Evolutionary conservation across 1,140 invertebrate genomes (phyloP), one percentile per base, ranked within the genome.

Genomic region (Drosophila ercepeae): DNA sequence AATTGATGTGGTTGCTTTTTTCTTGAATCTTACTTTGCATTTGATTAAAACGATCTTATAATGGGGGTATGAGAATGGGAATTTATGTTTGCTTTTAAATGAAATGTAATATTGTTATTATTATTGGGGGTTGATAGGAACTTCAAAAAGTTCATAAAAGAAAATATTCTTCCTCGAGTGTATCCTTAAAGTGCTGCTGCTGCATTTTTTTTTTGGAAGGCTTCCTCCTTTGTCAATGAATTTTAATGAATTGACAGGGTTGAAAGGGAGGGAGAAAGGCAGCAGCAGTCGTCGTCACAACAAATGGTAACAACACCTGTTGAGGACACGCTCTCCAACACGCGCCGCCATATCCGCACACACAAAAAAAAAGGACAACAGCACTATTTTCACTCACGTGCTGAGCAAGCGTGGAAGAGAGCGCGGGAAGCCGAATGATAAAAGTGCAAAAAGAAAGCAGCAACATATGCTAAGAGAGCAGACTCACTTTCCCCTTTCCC

Each of bases 291-390:
- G 58, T 65, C 74, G 81, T 86, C 81, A 81, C 78, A 84, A 86
- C 74, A 81, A 72, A 74, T 76, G 78, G 61, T 63, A 71, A 59
- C 77, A 71, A 73, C 79, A 84, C 79, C 79, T 84, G 79, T 84
- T 86, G 79, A 76, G 50, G 71, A 14, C 48, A 49, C 59, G 21
- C 50, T 41, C 75, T 64, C 42, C 50, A 59, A 86, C 81, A 81
- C 81, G 81, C 81, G 76, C 55, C 72, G 57, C 19, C 48, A 48
- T 53, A 69, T 55, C 52, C 48, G 11, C 29, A 32, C 54, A 46
- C 19, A 14, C 49, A 74, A 77, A 86, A 14, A 53, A 74, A 77
- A 86, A 81, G 76, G 73, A 81, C 77, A 86, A 76, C 83, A 77
- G 61, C 55, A 57, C 61, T 19, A 72, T 46, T 50, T 73, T n/a